Evolutionary conservation across 2,113 vertebrate genomes (phyloP).

Genomic region (Clarias macrocephalus): DNA sequence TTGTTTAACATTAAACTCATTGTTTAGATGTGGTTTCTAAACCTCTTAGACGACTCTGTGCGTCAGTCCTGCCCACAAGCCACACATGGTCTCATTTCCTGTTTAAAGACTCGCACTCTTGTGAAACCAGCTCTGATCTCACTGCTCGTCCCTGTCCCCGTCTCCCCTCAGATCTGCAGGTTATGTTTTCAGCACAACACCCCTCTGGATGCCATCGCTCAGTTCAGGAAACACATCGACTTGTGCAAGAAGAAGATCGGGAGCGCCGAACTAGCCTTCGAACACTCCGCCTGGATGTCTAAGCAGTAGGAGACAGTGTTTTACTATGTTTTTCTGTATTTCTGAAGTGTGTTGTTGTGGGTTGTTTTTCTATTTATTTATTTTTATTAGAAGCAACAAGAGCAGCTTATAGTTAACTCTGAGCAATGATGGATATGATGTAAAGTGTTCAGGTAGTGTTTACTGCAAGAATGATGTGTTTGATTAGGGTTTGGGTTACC

Average conservation of each 20-base stretch:
- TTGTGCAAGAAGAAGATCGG: conserved; percentile 98
- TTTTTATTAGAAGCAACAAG: background rate
- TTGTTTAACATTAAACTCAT: background rate
- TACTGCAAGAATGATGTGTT: background rate
- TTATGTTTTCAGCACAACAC: conserved; percentile 98
- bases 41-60: background rate
- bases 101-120: background rate
- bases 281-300: conserved; percentile 97
- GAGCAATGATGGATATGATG: background rate
- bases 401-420: background rate
- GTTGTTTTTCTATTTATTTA: background rate
- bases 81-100: conserved; percentile 17
- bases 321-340: background rate
- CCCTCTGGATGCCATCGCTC: conserved; percentile 92
- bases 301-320: conserved; percentile 84
- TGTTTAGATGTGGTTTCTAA: background rate
- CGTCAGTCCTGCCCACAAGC: background rate
- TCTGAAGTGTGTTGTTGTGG: background rate
- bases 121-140: background rate
- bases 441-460: background rate
- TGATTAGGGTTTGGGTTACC: background rate
- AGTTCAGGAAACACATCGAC: conserved; percentile 97
- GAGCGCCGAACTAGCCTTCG: conserved; percentile 91
- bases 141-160: background rate
- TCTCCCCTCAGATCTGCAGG: conserved; percentile 84